These are phyloP conservation scores for Myotis davidii DNA, from an alignment of 2,113 vertebrate genomes.

Conservation along the genomic window DNA sequence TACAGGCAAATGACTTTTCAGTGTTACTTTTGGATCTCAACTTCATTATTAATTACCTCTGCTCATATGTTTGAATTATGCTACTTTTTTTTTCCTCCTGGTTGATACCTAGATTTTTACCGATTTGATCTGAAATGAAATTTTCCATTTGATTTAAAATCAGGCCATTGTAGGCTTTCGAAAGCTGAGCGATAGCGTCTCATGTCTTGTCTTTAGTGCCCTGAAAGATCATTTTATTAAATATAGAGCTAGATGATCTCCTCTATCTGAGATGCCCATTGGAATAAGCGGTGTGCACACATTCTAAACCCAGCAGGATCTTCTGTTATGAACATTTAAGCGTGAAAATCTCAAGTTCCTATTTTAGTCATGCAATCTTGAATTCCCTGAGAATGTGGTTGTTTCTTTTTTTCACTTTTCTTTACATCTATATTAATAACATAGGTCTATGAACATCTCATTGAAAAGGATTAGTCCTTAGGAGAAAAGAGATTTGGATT, in stretches of 20 bases:
- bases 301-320: constrained; percentile 8
- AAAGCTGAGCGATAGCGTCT: constrained; percentile 50
- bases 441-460: constrained; percentile 46
- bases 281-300: constrained; percentile 48
- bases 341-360: constrained; percentile 67
- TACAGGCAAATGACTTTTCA: constrained; percentile 5
- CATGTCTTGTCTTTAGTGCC: constrained; percentile 58
- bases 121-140: constrained; percentile 67
- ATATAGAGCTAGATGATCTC: constrained; percentile 65
- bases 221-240: constrained; percentile 77
- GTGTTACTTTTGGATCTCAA: neutral
- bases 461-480: constrained; percentile 58
- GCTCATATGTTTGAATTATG: neutral
- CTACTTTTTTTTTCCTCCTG: constrained; percentile 1
- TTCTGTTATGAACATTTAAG: constrained; percentile 73
- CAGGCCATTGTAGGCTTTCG: constrained; percentile 48
- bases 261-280: constrained; percentile 60
- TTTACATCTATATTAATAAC: constrained; percentile 71
- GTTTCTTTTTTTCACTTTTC: neutral
- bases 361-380: constrained; percentile 40
- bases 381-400: constrained; percentile 57
- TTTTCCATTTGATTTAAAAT: constrained; percentile 73
- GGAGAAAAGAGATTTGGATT: constrained; percentile 53
- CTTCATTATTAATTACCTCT: constrained; percentile 52
- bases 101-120: constrained; percentile 43